Conservation (phyloP, 2,888 invertebrate genomes). For the Morinoia aosen region DNA sequence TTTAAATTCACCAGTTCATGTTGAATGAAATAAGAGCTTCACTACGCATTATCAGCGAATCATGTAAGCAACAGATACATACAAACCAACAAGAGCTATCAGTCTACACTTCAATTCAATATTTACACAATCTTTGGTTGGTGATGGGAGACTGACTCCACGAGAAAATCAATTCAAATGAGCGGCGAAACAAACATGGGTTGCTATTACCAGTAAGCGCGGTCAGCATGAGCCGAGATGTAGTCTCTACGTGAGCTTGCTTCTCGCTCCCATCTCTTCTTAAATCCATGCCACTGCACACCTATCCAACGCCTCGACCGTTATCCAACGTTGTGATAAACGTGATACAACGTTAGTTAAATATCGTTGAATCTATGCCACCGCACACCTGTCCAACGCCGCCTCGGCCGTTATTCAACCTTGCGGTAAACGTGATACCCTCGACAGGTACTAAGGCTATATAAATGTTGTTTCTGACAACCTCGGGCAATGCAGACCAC, state of each 20-base stretch:
- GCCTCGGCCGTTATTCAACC: not conserved
- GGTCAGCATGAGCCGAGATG: not conserved
- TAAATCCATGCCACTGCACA: no score
- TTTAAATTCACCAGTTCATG: not conserved
- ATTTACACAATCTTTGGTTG: conserved; percentile 17
- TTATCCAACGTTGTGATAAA: no score
- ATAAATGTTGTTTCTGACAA: not conserved
- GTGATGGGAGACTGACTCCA: not conserved
- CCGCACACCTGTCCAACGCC: no score
- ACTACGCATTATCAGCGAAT: not conserved
- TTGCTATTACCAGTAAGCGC: not conserved
- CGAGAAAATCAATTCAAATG: not conserved
- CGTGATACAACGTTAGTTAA: no score
- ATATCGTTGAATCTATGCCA: no score
- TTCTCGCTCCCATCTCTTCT: no score
- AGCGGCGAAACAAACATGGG: not conserved
- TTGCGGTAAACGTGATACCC: not conserved
- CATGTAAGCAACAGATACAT: not conserved
- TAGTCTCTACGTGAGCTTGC: no score
- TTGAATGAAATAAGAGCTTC: not conserved
- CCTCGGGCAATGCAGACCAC: not conserved
- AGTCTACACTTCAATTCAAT: not conserved
- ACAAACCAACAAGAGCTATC: not conserved
- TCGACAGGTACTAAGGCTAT: not conserved
- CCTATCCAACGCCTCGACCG: no score